Evolutionary conservation across 2,888 invertebrate species (phyloP), one percentile per base, ranked within the genome.

Genomic region (Agrotis segetum): DNA sequence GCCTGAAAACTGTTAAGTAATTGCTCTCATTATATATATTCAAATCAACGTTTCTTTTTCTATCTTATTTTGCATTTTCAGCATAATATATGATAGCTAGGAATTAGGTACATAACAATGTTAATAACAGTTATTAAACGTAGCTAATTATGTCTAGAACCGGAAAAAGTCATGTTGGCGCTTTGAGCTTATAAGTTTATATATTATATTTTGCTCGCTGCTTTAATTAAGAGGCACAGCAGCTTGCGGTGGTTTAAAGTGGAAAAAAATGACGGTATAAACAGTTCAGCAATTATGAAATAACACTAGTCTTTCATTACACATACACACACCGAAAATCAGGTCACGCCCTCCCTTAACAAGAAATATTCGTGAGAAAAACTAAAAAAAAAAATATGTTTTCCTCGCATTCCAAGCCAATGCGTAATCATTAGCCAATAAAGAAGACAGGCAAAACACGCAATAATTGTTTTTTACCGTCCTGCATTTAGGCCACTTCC

Each of bases 401-500:
- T 53, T 49, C 24, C 9, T 50, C 62, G 62, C 67, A 76, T 82
- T 78, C 68, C 73, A 52, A 62, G 17, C 13, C 49, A 21, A 29
- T 75, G 77, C 74, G 65, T 81, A 72, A 85, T 55, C 64, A 75
- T 75, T 81, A 67, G 46, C 69, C 74, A 73, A 74, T 63, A 71
- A 34, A 66, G 60, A 73, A 64, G 56, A 66, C 74, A 53, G 29
- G 53, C 64, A 49, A 73, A 65, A 62, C 59, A 56, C 71, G 70
- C 63, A 71, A 72, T 82, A 53, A 83, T 83, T 78, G 81, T 86
- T 81, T 78, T 82, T 83, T 68, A 71, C 62, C 63, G 90, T 78
- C 89, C 91, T 85, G 80, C 88, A 94, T 91, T 84, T 91, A 87
- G 94, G 91, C 84, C 94, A 89, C 84, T 92, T 92, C 84, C 94